Evolutionary conservation across 2,888 invertebrate genomes (phyloP).

Genomic region (Ischnura elegans): DNA sequence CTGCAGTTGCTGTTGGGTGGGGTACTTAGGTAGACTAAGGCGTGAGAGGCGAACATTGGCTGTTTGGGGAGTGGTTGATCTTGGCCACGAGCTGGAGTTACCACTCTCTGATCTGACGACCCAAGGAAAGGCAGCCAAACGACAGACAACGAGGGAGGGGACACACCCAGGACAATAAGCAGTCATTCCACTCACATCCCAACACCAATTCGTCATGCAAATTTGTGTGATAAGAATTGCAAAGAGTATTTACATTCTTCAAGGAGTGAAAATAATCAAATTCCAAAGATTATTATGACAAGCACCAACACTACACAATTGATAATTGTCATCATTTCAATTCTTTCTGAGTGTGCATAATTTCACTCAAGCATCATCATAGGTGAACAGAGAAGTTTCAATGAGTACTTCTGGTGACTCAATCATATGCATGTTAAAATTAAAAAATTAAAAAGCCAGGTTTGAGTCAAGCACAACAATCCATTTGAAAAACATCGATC

Average conservation of each 20-base stretch:
- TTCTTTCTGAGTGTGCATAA: background rate
- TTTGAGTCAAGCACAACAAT: background rate
- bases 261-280: background rate
- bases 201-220: conserved; percentile 60
- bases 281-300: background rate
- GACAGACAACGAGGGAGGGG: conserved; percentile 43
- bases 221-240: conserved; percentile 33
- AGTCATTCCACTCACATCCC: conserved; percentile 51
- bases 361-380: conserved; percentile 16
- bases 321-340: background rate
- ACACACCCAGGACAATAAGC: conserved; percentile 64
- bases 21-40: conserved; percentile 67
- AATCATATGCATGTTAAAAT: background rate
- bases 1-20: conserved; percentile 65
- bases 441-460: background rate
- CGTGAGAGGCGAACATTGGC: conserved; percentile 66
- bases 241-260: background rate
- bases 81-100: conserved; percentile 69
- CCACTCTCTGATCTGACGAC: conserved; percentile 71
- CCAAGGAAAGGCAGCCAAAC: conserved; percentile 38
- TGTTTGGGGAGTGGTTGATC: conserved; percentile 65
- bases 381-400: background rate
- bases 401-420: background rate
- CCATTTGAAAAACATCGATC: background rate
- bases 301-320: conserved; percentile 12